These are phyloP conservation scores for Mionectes olivaceus DNA, from an alignment of 2,797 vertebrate species.

Conservation along the genomic window DNA sequence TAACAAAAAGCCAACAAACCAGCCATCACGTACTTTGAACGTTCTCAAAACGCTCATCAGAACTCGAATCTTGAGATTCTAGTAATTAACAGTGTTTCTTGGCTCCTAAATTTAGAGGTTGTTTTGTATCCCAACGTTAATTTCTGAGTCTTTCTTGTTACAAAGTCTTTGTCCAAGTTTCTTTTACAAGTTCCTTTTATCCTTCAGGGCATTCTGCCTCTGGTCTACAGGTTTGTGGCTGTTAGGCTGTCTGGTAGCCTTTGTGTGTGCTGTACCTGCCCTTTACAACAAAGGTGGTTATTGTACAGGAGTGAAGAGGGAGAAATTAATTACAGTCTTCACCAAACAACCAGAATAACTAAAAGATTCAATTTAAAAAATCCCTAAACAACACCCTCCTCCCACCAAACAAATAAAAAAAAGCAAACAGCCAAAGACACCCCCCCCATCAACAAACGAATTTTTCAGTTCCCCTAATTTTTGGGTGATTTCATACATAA, in stretches of 20 bases:
- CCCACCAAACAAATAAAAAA: not conserved
- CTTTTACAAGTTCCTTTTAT: not conserved
- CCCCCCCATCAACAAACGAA: accelerated
- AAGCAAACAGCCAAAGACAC: not conserved
- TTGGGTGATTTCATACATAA: not conserved
- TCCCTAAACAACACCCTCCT: not conserved
- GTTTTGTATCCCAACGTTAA: not conserved
- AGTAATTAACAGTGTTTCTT: not conserved
- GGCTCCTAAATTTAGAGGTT: not conserved
- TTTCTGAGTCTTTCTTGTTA: accelerated
- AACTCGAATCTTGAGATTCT: not conserved
- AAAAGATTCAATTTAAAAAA: not conserved
- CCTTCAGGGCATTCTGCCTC: not conserved
- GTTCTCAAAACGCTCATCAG: not conserved
- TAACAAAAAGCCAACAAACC: not conserved
- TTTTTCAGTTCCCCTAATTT: not conserved
- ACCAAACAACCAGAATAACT: not conserved
- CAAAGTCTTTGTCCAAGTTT: not conserved
- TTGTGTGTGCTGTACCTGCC: not conserved
- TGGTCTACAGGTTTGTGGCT: accelerated
- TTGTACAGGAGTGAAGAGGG: not conserved
- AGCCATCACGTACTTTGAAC: accelerated
- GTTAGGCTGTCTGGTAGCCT: not conserved
- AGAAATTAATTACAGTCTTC: not conserved
- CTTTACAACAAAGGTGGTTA: not conserved